phyloP scores from a whole-genome alignment of 35 echinoderm and acorn worm genomes.

The Hemicentrotus pulcherrimus region DNA sequence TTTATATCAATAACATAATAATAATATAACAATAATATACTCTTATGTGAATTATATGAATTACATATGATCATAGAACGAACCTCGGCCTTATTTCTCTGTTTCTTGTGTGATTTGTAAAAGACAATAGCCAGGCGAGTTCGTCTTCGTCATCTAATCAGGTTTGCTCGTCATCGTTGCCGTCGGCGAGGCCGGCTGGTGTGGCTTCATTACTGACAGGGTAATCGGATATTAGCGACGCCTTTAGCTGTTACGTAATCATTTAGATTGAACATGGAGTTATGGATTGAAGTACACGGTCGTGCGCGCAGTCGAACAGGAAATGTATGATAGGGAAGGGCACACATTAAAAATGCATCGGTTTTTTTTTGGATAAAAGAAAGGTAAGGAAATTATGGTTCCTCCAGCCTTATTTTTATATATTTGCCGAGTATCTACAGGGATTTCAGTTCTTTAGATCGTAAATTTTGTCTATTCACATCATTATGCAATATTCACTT shows the following conservation, averaged over 20 bases:
- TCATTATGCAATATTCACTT: too few relatives aligned
- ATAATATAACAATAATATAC: neutral
- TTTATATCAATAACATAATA: neutral
- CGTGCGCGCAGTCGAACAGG: neutral
- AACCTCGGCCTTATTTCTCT: neutral
- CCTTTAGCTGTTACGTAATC: slow-evolving; percentile 2
- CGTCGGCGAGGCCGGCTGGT: neutral
- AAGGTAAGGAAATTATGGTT: neutral
- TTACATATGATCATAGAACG: neutral
- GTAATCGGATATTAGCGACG: neutral
- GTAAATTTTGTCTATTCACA: too few relatives aligned
- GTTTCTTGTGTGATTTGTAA: neutral
- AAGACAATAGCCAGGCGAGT: neutral
- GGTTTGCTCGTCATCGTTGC: neutral
- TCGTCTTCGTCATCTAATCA: slow-evolving; percentile 3
- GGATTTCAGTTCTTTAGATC: too few relatives aligned
- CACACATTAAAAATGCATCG: neutral
- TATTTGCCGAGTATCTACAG: too few relatives aligned
- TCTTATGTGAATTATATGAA: neutral
- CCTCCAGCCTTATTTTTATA: neutral
- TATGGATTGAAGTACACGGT: neutral
- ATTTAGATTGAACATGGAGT: too few relatives aligned
- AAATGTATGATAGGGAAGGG: neutral
- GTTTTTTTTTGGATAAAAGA: neutral
- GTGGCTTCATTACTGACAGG: neutral